phyloP scores from a whole-genome alignment of 2,113 vertebrate species.

The Tor tambroides region DNA sequence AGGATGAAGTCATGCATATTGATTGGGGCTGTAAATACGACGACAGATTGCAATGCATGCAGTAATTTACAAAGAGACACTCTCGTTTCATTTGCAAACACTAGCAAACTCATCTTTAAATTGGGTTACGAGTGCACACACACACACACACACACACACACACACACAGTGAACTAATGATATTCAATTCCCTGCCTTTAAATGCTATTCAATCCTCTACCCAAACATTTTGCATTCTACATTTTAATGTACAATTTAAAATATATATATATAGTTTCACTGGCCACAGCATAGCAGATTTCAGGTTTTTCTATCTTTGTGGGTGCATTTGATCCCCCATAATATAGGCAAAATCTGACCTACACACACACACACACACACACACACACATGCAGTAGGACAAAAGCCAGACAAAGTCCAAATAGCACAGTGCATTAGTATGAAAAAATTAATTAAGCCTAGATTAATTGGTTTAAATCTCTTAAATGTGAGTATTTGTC shows the following conservation, averaged over 20 bases:
- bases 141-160: background rate
- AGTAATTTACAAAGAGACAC: background rate
- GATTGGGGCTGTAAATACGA: background rate
- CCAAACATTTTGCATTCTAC: background rate
- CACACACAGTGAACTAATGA: background rate
- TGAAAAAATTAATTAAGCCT: background rate
- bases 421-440: background rate
- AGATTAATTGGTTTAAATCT: background rate
- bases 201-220: background rate
- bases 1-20: background rate
- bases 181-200: no score
- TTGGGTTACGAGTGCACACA: background rate
- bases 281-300: background rate
- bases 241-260: background rate
- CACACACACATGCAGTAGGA: background rate
- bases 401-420: constrained; percentile 1
- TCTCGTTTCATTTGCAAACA: no score
- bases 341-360: background rate
- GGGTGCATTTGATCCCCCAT: background rate
- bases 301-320: background rate
- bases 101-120: background rate
- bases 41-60: background rate
- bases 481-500: background rate
- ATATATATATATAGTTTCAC: background rate
- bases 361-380: background rate